Evolutionary conservation across 2,888 invertebrate genomes (phyloP), one percentile per base, ranked within the genome.

Genomic region (Deladenus siricidicola): DNA sequence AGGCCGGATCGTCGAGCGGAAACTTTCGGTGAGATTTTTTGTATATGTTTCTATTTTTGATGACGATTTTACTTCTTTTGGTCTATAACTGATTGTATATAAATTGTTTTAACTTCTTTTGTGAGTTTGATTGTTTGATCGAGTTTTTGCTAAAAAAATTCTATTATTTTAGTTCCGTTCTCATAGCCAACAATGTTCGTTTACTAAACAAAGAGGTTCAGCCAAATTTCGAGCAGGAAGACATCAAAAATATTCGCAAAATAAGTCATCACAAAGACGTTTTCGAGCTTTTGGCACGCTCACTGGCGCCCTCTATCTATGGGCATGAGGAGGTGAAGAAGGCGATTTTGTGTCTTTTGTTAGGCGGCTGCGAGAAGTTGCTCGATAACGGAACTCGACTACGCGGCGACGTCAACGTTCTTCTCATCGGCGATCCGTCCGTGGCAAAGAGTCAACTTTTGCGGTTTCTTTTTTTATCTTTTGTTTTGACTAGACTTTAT

Each of bases 371-470:
- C 68, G 98, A 99, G 82, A 98, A 94, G 82, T 83, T 78, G 49
- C 67, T 80, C 64, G 86, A 88, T 1, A 94, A 92, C 81, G 92
- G 92, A 55, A 90, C 91, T 0, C 85, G 93, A 60, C 83, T 94
- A 0, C 85, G 93, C 83, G 93, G 85, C 61, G 87, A 88, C 80
- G 89, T 93, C 67, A 94, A 94, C 81, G 83, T 93, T 43, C 84
- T 94, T 43, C 83, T 99, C 2, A 94, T 99, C 76, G 98, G 98
- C 49, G 98, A 98, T 83, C 98, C 98, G 0, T 94, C 93, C 56
- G 96, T 98, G 43, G 98, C 98, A 1, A 98, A 98, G 82, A 98
- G 96, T 0, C 98, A 98, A 80, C 82, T 83, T 73, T 73, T 83
- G 53, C 75, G 82, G 79, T 81, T 64, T 17, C 30, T 21, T 21